Percentiles rank a stretch among this genome's conserved stretches.
These are phyloP conservation scores for Canis aureus DNA, from an alignment of 2,113 vertebrate species.

Conservation along the genomic window DNA sequence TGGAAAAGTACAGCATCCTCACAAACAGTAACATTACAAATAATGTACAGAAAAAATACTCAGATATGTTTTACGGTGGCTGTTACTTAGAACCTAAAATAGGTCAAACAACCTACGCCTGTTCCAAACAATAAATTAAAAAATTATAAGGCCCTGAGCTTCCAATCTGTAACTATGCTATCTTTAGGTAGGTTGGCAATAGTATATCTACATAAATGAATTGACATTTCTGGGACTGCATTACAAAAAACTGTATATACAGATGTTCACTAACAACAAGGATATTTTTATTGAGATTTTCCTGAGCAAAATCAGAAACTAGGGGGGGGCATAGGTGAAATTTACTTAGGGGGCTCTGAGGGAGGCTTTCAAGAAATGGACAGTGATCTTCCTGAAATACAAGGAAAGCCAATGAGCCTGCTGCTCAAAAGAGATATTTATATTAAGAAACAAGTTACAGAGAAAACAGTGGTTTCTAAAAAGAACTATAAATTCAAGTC, in stretches of 20 bases:
- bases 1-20: constrained; percentile 43
- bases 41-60: constrained; percentile 45
- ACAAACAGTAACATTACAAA: background rate
- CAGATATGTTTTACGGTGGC: background rate
- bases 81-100: constrained; percentile 10
- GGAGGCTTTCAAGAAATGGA: constrained; percentile 15
- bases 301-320: background rate
- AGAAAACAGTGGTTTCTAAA: background rate
- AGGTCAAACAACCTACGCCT: background rate
- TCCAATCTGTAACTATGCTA: background rate
- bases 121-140: constrained; percentile 21
- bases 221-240: background rate
- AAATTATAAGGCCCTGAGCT: background rate
- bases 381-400: background rate
- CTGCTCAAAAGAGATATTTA: constrained; percentile 19
- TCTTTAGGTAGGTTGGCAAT: background rate
- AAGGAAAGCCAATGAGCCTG: background rate
- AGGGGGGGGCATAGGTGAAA: background rate
- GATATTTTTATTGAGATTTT: constrained; percentile 3
- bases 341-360: constrained; percentile 31
- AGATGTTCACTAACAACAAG: background rate
- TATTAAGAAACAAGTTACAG: background rate
- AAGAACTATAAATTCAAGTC: constrained; percentile 16
- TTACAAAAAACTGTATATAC: constrained; percentile 36
- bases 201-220: constrained; percentile 19